Percentiles rank a stretch among this genome's conserved stretches.
phyloP scores from a whole-genome alignment of 2,113 vertebrate genomes.

The Rallus limicola region DNA sequence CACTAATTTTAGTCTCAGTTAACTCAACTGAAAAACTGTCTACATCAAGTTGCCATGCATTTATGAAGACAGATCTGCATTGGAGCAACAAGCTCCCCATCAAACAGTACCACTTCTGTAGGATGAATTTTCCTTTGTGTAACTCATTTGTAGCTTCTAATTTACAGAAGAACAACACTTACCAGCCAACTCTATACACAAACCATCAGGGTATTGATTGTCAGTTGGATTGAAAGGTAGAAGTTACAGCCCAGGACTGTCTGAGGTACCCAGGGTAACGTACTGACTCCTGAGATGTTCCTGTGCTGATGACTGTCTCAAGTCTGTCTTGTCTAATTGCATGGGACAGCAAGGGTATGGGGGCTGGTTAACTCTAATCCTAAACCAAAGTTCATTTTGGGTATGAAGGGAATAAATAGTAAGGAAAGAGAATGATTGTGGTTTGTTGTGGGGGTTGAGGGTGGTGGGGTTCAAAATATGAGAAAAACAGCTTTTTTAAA shows the following conservation, averaged over 20 bases:
- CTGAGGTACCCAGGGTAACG: background rate
- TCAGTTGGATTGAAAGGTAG: background rate
- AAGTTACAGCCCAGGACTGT: background rate
- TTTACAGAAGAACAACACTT: background rate
- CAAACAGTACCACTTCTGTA: background rate
- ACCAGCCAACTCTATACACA: background rate
- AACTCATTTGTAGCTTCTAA: background rate
- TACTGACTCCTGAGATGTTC: background rate
- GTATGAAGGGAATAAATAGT: background rate
- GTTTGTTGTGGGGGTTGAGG: too few relatives aligned
- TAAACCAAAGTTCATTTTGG: background rate
- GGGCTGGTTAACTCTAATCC: background rate
- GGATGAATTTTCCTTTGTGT: slow-evolving; percentile 7
- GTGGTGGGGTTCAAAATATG: background rate
- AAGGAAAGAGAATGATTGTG: background rate
- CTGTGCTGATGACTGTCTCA: background rate
- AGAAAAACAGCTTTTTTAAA: background rate
- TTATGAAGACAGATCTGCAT: background rate
- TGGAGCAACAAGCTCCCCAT: background rate
- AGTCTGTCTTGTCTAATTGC: background rate
- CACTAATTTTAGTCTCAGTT: background rate
- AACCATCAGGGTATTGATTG: background rate
- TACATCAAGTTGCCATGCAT: background rate
- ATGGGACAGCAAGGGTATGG: background rate
- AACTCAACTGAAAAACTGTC: background rate